phyloP scores from a whole-genome alignment of 2,113 vertebrate species.

The Sturnus vulgaris region DNA sequence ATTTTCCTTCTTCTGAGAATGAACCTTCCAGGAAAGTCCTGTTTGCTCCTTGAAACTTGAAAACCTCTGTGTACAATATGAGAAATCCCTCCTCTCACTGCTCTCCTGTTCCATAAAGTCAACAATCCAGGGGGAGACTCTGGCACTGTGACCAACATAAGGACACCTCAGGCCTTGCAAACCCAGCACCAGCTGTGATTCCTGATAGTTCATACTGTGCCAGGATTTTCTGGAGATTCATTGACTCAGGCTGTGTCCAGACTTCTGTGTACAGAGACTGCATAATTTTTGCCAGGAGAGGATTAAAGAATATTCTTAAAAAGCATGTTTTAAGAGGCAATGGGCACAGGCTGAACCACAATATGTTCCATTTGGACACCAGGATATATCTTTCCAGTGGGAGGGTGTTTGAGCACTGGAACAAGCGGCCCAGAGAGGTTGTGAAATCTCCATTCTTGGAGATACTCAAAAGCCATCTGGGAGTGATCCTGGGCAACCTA shows the following conservation, averaged over 20 bases:
- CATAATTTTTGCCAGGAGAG: neutral
- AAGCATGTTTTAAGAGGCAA: neutral
- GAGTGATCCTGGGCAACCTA: neutral
- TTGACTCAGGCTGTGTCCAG: neutral
- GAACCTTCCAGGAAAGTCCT: neutral
- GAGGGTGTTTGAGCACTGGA: neutral
- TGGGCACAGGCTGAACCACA: neutral
- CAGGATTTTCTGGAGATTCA: neutral
- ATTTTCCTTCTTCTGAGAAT: neutral
- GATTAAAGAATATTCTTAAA: neutral
- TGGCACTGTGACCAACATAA: neutral
- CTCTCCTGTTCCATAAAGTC: neutral
- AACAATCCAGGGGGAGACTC: neutral
- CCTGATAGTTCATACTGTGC: neutral
- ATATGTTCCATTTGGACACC: neutral
- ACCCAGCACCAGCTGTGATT: neutral
- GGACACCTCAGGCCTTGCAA: neutral
- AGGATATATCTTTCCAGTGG: neutral
- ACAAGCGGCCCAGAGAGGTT: neutral
- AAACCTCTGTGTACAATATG: neutral
- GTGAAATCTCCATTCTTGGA: neutral
- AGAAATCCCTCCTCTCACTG: neutral
- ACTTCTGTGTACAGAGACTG: neutral
- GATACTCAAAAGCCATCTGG: neutral
- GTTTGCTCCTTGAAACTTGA: neutral